Evolutionary conservation across 2,113 vertebrate species (phyloP).

Genomic region (Ellobius talpinus): DNA sequence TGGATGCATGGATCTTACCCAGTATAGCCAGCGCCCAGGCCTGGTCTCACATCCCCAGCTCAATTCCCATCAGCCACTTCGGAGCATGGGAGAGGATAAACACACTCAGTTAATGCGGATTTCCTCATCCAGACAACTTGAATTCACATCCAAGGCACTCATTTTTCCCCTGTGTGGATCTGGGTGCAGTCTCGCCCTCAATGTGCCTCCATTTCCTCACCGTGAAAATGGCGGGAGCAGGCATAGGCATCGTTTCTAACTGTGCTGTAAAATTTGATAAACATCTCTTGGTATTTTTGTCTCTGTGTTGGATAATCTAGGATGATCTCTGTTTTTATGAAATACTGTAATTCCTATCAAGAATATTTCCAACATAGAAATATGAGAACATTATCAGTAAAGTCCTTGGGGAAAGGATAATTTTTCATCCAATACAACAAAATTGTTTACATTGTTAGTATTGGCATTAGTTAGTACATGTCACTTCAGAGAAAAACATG

Average conservation of each 20-base stretch:
- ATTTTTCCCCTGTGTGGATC: not conserved
- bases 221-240: constrained; percentile 1
- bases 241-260: not conserved
- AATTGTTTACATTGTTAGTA: not conserved
- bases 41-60: not conserved
- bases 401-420: not conserved
- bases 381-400: not conserved
- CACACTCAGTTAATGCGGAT: not conserved
- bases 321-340: not conserved
- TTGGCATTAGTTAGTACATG: not conserved
- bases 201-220: not conserved
- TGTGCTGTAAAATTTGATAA: not conserved
- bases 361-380: not conserved
- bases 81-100: rapidly evolving
- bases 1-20: not conserved
- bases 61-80: not conserved
- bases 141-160: not conserved
- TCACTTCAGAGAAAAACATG: not conserved
- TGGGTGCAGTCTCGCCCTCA: not conserved
- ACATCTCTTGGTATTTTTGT: not conserved
- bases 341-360: not conserved
- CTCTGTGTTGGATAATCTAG: not conserved
- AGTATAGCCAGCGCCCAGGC: not conserved
- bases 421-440: not conserved
- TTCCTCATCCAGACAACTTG: not conserved